phyloP scores from a whole-genome alignment of 2,797 vertebrate genomes.

The Pantherophis alleghaniensis region DNA sequence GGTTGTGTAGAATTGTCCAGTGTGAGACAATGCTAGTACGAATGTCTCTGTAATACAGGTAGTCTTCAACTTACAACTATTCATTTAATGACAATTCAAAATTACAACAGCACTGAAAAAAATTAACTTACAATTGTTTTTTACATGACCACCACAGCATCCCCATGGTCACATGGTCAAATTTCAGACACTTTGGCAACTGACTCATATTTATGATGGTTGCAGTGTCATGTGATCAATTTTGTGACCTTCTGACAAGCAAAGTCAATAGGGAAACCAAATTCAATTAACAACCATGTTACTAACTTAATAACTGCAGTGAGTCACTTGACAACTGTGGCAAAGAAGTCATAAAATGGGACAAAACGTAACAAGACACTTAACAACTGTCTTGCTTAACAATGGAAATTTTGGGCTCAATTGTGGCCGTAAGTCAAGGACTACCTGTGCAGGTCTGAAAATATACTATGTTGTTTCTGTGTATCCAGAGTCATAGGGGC shows the following conservation, averaged over 20 bases:
- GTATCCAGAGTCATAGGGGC: neutral
- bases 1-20: neutral
- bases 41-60: neutral
- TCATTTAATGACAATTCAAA: neutral
- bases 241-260: neutral
- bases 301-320: too few species aligned
- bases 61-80: neutral
- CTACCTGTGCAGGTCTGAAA: too few species aligned
- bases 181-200: neutral
- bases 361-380: too few species aligned
- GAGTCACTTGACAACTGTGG: too few species aligned
- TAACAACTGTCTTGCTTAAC: too few species aligned
- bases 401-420: too few species aligned
- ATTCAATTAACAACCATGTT: too few species aligned
- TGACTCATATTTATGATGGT: neutral
- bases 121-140: neutral
- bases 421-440: too few species aligned
- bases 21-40: neutral
- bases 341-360: too few species aligned
- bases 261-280: too few species aligned
- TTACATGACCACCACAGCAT: neutral
- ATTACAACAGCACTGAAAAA: neutral
- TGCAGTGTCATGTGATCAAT: neutral
- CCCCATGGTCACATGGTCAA: neutral
- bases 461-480: neutral